phyloP scores from a whole-genome alignment of 2,888 invertebrate species.

The Acheta domesticus region DNA sequence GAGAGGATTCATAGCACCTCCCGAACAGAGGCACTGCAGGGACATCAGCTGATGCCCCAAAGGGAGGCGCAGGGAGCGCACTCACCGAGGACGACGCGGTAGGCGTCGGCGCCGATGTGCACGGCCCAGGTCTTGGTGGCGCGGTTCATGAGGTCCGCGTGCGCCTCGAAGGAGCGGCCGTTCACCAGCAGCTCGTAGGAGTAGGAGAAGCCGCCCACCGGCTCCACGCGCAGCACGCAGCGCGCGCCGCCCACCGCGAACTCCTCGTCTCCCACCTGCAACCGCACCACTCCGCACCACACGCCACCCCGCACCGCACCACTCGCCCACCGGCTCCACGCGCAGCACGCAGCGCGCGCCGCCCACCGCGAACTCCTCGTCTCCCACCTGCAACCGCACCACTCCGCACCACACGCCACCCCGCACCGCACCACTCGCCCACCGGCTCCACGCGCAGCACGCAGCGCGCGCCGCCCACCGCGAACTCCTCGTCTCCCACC shows the following conservation, averaged over 20 bases:
- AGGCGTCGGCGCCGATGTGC: constrained; percentile 52
- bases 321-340: constrained; percentile 39
- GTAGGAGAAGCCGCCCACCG: constrained; percentile 69
- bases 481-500: constrained; percentile 79
- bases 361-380: constrained; percentile 71
- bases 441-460: constrained; percentile 50
- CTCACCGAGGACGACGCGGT: constrained; percentile 69
- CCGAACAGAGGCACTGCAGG: no score
- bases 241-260: constrained; percentile 62
- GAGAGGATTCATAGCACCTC: no score
- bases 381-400: constrained; percentile 67
- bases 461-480: constrained; percentile 57
- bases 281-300: not conserved
- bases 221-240: constrained; percentile 56
- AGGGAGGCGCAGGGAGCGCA: no score
- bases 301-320: constrained; percentile 79
- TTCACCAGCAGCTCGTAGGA: constrained; percentile 77
- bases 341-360: constrained; percentile 54
- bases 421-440: constrained; percentile 68
- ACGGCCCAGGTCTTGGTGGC: constrained; percentile 72
- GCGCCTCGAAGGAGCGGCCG: constrained; percentile 75
- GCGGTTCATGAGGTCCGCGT: constrained; percentile 74
- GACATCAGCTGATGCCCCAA: not conserved
- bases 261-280: constrained; percentile 70
- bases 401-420: constrained; percentile 65